A percentile compares a stretch with the other conserved stretches of the same genome.
Conservation (phyloP, 2,888 invertebrate species). For the Rotaria magnacalcarata region DNA sequence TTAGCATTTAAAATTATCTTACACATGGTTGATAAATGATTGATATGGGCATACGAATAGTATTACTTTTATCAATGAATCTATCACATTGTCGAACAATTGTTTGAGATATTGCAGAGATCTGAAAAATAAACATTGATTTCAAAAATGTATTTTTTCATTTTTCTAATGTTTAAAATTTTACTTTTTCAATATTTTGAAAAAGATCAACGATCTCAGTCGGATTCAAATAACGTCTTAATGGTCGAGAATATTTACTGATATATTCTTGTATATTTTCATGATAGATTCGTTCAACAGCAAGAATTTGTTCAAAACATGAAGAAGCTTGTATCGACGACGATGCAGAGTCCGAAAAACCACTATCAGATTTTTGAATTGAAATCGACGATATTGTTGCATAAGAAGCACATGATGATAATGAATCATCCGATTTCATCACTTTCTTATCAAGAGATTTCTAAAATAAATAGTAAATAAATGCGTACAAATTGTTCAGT, state of each 20-base stretch:
- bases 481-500: too few relatives aligned
- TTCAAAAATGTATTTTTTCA: too few relatives aligned
- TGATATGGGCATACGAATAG: background rate
- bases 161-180: background rate
- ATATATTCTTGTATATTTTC: background rate
- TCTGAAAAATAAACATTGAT: background rate
- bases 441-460: background rate
- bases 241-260: constrained; percentile 18
- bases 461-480: background rate
- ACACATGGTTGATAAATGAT: background rate
- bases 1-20: background rate
- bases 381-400: background rate
- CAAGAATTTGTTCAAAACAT: background rate
- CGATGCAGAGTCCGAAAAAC: background rate
- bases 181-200: constrained; percentile 35
- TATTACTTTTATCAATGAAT: background rate
- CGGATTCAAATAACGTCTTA: background rate
- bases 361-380: background rate
- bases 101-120: background rate
- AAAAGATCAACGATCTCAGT: background rate
- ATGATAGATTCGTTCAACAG: background rate
- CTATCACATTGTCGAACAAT: background rate
- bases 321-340: background rate
- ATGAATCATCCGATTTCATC: background rate
- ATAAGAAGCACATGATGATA: background rate